Conservation (phyloP, 2,888 invertebrate genomes). For the Leptopilina myrica region DNA sequence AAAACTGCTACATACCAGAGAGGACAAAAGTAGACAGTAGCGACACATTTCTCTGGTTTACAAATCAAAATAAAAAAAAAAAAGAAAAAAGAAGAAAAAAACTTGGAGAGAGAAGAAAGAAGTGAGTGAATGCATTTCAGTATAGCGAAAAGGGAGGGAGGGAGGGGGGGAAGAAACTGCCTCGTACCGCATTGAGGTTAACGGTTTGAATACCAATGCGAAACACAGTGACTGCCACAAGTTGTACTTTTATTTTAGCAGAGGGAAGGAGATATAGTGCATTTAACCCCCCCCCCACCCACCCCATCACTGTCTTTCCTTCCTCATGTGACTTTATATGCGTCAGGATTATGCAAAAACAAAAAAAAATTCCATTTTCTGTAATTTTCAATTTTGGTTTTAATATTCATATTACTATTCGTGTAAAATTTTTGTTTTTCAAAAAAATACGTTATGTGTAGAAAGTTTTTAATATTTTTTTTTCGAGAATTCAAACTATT, state of each 20-base stretch:
- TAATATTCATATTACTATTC: no score
- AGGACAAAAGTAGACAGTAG: conserved; percentile 6
- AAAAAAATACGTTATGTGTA: no score
- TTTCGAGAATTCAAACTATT: no score
- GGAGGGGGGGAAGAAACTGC: conserved; percentile 21
- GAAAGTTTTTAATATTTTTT: no score
- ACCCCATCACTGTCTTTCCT: neutral
- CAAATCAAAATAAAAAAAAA: conserved; percentile 10
- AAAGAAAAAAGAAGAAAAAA: neutral
- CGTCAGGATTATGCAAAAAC: neutral
- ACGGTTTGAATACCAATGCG: conserved; percentile 54
- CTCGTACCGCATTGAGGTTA: conserved; percentile 41
- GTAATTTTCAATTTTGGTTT: no score
- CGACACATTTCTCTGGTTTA: neutral
- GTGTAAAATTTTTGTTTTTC: no score
- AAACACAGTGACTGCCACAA: conserved; percentile 33
- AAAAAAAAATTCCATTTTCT: no score
- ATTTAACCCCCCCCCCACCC: conserved; percentile 1
- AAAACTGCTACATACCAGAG: neutral
- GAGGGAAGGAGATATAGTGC: conserved; percentile 5
- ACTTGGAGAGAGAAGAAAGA: conserved; percentile 3
- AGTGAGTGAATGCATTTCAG: conserved; percentile 17
- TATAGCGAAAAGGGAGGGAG: neutral
- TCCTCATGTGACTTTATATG: conserved; percentile 12
- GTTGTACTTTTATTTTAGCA: conserved; percentile 19